phyloP scores from a whole-genome alignment of 1,140 invertebrate species.

The Conopomorpha cramerella region DNA sequence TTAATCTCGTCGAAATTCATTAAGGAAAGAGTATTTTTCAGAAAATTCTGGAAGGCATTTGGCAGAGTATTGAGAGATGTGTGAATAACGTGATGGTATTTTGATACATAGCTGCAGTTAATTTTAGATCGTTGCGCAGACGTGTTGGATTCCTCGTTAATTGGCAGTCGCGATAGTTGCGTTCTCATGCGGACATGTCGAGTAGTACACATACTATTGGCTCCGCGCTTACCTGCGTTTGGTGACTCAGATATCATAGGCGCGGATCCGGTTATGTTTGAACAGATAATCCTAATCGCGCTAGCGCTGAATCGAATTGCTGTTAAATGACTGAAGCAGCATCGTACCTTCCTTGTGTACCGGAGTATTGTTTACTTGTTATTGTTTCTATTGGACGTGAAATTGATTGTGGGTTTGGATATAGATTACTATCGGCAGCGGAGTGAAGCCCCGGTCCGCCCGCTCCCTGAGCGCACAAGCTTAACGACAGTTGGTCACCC shows the following conservation, averaged over 20 bases:
- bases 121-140: slow-evolving; percentile 58
- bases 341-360: neutral
- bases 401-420: slow-evolving; percentile 39
- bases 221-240: no score
- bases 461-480: slow-evolving; percentile 17
- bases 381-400: slow-evolving; percentile 37
- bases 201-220: no score
- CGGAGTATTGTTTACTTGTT: neutral
- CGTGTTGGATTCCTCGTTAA: slow-evolving; percentile 55
- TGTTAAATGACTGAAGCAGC: neutral
- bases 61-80: slow-evolving; percentile 58
- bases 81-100: slow-evolving; percentile 55
- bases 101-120: slow-evolving; percentile 60
- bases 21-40: no score
- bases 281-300: no score
- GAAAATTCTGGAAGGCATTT: slow-evolving; percentile 53
- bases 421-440: slow-evolving; percentile 45
- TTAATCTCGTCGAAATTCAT: no score
- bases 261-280: no score
- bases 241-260: no score
- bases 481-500: slow-evolving; percentile 57
- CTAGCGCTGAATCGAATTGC: neutral
- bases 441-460: slow-evolving; percentile 42
- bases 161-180: slow-evolving; percentile 51
- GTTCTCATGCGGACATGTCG: no score